Evolutionary conservation across 2,797 vertebrate species (phyloP).

Genomic region (Poeciliopsis presidionis): DNA sequence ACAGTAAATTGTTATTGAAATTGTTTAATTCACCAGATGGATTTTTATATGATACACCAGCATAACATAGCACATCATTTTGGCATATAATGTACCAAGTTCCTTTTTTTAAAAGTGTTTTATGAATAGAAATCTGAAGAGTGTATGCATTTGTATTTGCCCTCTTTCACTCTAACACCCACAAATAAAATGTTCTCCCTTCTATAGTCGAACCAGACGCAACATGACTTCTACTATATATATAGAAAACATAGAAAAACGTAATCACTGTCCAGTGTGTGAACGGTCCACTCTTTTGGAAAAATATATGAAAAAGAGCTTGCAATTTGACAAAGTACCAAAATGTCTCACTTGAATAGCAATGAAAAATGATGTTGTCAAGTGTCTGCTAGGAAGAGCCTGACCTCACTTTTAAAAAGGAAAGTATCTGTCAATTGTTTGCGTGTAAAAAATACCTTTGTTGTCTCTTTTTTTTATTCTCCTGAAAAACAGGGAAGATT

Average conservation of each 20-base stretch:
- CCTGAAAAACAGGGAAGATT: neutral
- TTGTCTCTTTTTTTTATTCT: neutral
- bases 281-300: neutral
- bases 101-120: neutral
- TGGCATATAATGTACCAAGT: neutral
- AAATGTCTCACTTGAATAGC: neutral
- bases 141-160: neutral
- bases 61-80: neutral
- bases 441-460: neutral
- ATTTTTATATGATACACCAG: neutral
- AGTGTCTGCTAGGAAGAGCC: neutral
- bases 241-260: neutral
- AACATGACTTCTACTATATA: neutral
- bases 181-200: neutral
- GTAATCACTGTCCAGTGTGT: neutral
- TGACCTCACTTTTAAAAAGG: neutral
- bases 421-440: neutral
- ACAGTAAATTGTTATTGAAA: neutral
- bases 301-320: neutral
- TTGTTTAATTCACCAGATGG: neutral
- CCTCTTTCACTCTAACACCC: neutral
- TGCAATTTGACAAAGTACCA: neutral
- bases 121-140: neutral
- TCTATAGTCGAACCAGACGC: neutral
- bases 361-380: neutral